Percentiles rank a stretch among this genome's conserved stretches.
Conservation (phyloP, 1,140 invertebrate genomes). For the Caenorhabditis brenneri region DNA sequence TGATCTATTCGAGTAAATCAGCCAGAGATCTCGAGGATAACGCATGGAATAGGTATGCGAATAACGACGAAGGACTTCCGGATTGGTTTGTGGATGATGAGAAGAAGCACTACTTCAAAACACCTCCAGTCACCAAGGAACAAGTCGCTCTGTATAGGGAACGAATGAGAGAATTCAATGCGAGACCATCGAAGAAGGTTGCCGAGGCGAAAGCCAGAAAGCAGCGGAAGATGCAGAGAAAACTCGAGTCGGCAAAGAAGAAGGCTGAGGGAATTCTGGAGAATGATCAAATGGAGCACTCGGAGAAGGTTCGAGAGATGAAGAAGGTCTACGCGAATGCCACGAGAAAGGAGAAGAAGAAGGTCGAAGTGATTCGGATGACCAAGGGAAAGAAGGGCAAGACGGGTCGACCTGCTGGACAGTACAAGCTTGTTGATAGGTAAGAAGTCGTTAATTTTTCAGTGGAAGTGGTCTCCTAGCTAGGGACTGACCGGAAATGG, state of each 20-base stretch:
- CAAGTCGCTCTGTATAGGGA: slow-evolving; percentile 74
- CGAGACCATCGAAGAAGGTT: slow-evolving; percentile 94
- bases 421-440: slow-evolving; percentile 79
- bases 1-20: slow-evolving; percentile 84
- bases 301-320: slow-evolving; percentile 89
- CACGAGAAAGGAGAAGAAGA: slow-evolving; percentile 78
- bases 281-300: slow-evolving; percentile 84
- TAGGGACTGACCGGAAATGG: no score
- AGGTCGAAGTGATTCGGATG: slow-evolving; percentile 90
- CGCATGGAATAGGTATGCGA: slow-evolving; percentile 83
- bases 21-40: slow-evolving; percentile 84
- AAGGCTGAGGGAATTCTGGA: slow-evolving; percentile 90
- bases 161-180: slow-evolving; percentile 84
- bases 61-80: slow-evolving; percentile 83
- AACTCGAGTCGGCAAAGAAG: slow-evolving; percentile 90
- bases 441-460: slow-evolving; percentile 80
- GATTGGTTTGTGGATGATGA: slow-evolving; percentile 97
- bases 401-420: slow-evolving; percentile 80
- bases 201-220: slow-evolving; percentile 96
- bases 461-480: no score
- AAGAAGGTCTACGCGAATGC: slow-evolving; percentile 91
- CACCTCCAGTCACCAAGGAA: slow-evolving; percentile 80
- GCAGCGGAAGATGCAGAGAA: slow-evolving; percentile 76
- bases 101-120: slow-evolving; percentile 83
- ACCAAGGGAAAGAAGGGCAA: slow-evolving; percentile 85